Evolutionary conservation across 2,113 vertebrate genomes (phyloP).

Genomic region (Eurypyga helias): DNA sequence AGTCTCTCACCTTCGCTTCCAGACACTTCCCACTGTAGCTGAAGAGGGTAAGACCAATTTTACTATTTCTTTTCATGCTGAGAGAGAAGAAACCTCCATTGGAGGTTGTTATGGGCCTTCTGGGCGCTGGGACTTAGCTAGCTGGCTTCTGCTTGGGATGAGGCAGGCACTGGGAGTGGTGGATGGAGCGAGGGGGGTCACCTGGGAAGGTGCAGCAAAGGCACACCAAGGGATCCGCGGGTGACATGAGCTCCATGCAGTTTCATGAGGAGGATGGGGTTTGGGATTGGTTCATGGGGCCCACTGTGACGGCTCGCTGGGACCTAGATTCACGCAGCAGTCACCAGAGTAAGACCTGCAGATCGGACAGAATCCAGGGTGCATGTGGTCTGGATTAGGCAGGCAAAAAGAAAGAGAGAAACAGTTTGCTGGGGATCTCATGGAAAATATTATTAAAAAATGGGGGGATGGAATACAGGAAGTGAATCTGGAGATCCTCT

Average conservation of each 20-base stretch:
- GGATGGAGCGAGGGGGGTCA: accelerated
- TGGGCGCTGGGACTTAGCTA: neutral
- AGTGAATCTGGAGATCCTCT: neutral
- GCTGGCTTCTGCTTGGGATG: neutral
- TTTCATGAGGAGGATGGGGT: neutral
- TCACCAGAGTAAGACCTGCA: neutral
- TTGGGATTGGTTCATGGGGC: neutral
- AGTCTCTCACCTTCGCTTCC: accelerated
- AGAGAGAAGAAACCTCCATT: accelerated
- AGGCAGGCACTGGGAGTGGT: accelerated
- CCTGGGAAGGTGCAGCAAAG: accelerated
- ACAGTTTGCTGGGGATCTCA: accelerated
- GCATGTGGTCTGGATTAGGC: accelerated
- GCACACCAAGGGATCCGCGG: accelerated
- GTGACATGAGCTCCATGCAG: accelerated
- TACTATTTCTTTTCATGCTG: accelerated
- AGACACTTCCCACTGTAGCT: neutral
- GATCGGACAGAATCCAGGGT: accelerated
- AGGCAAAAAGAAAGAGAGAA: neutral
- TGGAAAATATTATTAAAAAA: neutral
- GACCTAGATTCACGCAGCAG: neutral
- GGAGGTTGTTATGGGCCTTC: neutral
- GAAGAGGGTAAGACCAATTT: neutral
- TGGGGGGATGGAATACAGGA: accelerated
- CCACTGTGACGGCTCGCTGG: accelerated